Evolutionary conservation across 2,113 vertebrate species (phyloP), one percentile per base, ranked within the genome.

Genomic region (Dascyllus trimaculatus): DNA sequence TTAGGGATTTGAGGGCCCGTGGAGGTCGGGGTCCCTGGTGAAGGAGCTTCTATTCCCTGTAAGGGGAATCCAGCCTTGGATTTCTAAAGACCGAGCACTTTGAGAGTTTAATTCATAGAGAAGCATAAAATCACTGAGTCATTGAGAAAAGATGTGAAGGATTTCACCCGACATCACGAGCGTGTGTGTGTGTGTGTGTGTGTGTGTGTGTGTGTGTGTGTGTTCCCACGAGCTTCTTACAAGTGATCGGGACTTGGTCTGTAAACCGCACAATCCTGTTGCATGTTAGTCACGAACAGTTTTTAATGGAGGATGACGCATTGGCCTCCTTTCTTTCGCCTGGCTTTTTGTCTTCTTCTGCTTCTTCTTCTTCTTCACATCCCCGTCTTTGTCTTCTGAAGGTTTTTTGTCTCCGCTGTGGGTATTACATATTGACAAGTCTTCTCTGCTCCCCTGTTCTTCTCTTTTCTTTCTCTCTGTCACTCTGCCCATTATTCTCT

Each of bases 401-500:
- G 79, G 68, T 85, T 79, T 85, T 71, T 35, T 35, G 8, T 35
- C 9, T 10, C 32, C 66, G 45, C 73, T 71, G 54, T 74, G 65
- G 35, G 45, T 80, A 45, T 88, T 68, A 65, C 69, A 66, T 78
- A 84, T 69, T 91, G 82, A 90, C 86, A 78, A 67, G 65, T 79
- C 35, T 79, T 81, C 68, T 87, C 54, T 26, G 24, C 78, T 80
- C 72, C 68, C 56, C 56, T 66, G 2, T 73, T 81, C 40, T 52
- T 76, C 29, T 75, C 49, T 73, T 70, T 74, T 80, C 64, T 22
- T 63, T 77, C 62, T 80, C 78, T 85, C 58, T 80, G 66, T 88
- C 88, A 71, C 82, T 83, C 81, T 67, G 62, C 67, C 54, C 66
- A 71, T 85, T 86, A 84, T 78, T 86, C 67, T 78, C 83, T 70